Evolutionary conservation across 2,113 vertebrate species (phyloP).

Genomic region (Excalfactoria chinensis): DNA sequence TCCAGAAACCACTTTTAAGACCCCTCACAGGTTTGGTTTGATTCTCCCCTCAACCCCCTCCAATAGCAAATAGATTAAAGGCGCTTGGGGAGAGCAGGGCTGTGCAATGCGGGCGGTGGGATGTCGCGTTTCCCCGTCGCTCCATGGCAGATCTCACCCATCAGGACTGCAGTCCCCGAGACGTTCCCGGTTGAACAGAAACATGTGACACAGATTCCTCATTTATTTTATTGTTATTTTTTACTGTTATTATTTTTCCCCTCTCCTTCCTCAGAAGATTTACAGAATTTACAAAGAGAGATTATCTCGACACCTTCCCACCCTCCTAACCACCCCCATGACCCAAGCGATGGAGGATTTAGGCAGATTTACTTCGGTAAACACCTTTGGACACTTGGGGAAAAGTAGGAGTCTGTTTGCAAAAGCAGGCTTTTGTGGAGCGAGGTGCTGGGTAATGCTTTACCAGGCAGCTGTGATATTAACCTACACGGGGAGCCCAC

Average conservation of each 20-base stretch:
- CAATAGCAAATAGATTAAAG: constrained; percentile 71
- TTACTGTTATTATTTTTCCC: background rate
- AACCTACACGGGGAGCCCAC: constrained; percentile 84
- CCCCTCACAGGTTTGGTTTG: constrained; percentile 40
- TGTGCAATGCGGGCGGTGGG: constrained; percentile 58
- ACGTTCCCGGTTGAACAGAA: constrained; percentile 84
- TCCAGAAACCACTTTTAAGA: constrained; percentile 71
- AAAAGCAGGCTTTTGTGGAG: constrained; percentile 94
- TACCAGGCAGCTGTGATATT: constrained; percentile 94
- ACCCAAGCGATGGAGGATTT: constrained; percentile 91
- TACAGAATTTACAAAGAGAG: constrained; percentile 91
- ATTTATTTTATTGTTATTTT: constrained; percentile 40
- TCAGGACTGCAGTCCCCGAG: constrained; percentile 70
- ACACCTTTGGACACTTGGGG: constrained; percentile 95
- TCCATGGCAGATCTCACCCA: constrained; percentile 62
- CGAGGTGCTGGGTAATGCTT: constrained; percentile 89
- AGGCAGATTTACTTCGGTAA: constrained; percentile 98
- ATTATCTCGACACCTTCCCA: constrained; percentile 95
- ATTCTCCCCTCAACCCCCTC: background rate
- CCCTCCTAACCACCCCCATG: constrained; percentile 82
- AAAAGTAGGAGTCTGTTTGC: constrained; percentile 90
- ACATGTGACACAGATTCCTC: constrained; percentile 95
- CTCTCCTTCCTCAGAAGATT: constrained; percentile 42
- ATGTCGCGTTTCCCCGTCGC: constrained; percentile 64
- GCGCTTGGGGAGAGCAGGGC: constrained; percentile 45